Conservation (phyloP, 2,797 vertebrate species). For the Lutjanus argentimaculatus region DNA sequence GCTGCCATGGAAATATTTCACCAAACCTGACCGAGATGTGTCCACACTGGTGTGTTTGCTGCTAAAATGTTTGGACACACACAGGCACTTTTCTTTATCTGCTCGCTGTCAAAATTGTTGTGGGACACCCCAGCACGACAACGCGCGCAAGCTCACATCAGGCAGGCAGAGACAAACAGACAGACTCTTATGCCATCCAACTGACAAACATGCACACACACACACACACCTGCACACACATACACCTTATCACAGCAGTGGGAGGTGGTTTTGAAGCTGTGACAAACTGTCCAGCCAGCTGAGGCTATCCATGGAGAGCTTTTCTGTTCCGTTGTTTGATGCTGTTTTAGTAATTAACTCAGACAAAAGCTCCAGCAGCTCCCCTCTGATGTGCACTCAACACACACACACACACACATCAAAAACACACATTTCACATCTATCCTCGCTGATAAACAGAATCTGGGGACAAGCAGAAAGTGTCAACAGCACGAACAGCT, state of each 20-base stretch:
- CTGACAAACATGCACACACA: conserved; percentile 19
- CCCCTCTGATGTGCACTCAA: conserved; percentile 61
- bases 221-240: conserved; percentile 7
- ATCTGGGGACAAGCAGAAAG: conserved; percentile 40
- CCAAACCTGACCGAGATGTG: conserved; percentile 31
- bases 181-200: neutral
- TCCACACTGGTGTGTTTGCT: conserved; percentile 28
- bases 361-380: conserved; percentile 70
- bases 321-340: conserved; percentile 68
- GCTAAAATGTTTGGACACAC: conserved; percentile 48
- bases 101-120: conserved; percentile 67
- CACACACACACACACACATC: conserved; percentile 19
- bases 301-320: conserved; percentile 58
- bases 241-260: conserved; percentile 51
- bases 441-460: conserved; percentile 65
- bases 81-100: conserved; percentile 61
- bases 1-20: conserved; percentile 34
- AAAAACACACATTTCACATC: conserved; percentile 50
- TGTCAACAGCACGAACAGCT: conserved; percentile 24
- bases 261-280: conserved; percentile 58
- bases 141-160: conserved; percentile 44
- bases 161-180: conserved; percentile 44
- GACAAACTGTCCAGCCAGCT: conserved; percentile 67
- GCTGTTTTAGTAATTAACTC: conserved; percentile 77
- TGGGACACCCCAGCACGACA: conserved; percentile 60